Evolutionary conservation across 2,797 vertebrate species (phyloP), one percentile per base, ranked within the genome.

Genomic region (Morus bassanus): DNA sequence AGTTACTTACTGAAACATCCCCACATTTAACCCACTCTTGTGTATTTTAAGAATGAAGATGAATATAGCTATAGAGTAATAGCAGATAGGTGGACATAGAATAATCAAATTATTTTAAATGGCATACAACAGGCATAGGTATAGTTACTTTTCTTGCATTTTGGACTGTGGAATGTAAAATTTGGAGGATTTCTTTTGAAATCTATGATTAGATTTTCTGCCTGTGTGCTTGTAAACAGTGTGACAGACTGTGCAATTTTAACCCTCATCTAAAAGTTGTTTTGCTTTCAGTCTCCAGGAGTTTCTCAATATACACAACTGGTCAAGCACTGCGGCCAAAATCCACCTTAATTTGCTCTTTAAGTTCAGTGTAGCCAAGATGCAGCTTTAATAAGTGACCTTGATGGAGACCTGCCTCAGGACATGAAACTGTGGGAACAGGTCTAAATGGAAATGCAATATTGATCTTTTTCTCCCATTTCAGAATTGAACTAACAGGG

Each of bases 351-450:
- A 85, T 81, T 89, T 88, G 27, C 60, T 78, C 41, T 89, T 59
- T 17, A 86, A 88, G 35, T 30, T 75, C 53, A 72, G 15, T 3
- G 10, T 31, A 75, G 22, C 8, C 46, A 92, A 92, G 65, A 93
- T 57, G 11, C 53, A 82, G 10, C 63, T 88, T 88, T 75, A 91
- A 21, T 54, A 94, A 74, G 45, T 88, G 91, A 96, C 79, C 85
- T 85, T 59, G 65, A 88, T 0, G 73, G 46, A 91, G 35, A 88
- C 22, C 57, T 91, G 82, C 91, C 93, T 88, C 21, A 30, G 88
- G 92, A 91, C 68, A 93, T 79, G 81, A 85, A 95, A 77, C 11
- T 74, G 56, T 50, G 92, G 39, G 59, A 94, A 91, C 50, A 94
- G 75, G 45, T 41, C 67, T 78, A 95, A 86, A 91, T 76, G 82